Conservation (phyloP, 2,797 vertebrate genomes). For the Enteromius argenteus region DNA sequence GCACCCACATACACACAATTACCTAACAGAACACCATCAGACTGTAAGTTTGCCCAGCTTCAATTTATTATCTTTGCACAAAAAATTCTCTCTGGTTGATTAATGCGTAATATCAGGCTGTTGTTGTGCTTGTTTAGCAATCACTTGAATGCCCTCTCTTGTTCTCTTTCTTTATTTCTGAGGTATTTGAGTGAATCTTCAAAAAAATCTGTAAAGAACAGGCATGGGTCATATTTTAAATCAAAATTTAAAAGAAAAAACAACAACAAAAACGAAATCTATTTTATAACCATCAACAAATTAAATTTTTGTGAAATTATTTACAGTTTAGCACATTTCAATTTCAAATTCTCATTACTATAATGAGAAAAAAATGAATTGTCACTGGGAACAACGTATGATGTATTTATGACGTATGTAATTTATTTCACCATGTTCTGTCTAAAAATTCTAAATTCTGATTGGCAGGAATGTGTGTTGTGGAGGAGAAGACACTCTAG, state of each 20-base stretch:
- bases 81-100: background rate
- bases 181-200: background rate
- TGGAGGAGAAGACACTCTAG: background rate
- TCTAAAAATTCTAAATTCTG: background rate
- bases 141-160: background rate
- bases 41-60: slow-evolving; percentile 39
- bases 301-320: background rate
- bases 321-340: background rate
- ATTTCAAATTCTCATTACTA: background rate
- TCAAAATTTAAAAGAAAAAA: background rate
- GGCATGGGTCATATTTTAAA: background rate
- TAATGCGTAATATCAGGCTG: background rate
- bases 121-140: background rate
- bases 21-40: slow-evolving; percentile 54
- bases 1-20: slow-evolving; percentile 46
- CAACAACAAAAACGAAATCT: background rate
- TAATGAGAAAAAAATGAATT: background rate
- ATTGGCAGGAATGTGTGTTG: background rate
- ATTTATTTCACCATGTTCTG: background rate
- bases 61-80: background rate
- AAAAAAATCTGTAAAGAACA: background rate
- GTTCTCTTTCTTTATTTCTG: background rate
- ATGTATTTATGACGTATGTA: background rate
- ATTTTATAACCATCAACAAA: background rate
- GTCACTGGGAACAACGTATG: background rate